Evolutionary conservation across 1,140 invertebrate genomes (phyloP).

Genomic region (Cydia strobilella): DNA sequence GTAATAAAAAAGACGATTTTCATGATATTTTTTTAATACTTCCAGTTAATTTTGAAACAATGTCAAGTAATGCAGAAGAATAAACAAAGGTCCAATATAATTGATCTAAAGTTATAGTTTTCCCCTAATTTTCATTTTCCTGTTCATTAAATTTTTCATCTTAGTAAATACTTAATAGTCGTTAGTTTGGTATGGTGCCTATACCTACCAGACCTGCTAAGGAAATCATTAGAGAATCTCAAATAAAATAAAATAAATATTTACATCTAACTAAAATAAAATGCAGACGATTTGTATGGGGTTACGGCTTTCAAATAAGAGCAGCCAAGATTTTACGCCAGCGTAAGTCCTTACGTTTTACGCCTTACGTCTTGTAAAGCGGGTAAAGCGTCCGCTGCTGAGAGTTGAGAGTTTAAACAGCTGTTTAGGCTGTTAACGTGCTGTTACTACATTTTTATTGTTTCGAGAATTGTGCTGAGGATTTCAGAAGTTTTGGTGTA

Average conservation of each 20-base stretch:
- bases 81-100: no score
- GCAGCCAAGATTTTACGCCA: constrained; percentile 66
- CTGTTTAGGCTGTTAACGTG: not conserved
- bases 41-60: no score
- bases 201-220: no score
- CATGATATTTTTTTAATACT: no score
- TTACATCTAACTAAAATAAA: not conserved
- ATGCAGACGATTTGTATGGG: not conserved
- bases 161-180: no score
- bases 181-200: no score
- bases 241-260: no score
- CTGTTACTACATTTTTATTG: constrained; percentile 9
- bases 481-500: not conserved
- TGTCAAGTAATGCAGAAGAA: no score
- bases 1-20: no score
- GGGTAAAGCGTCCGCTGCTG: constrained; percentile 35
- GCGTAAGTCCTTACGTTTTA: constrained; percentile 37
- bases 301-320: not conserved
- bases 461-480: not conserved
- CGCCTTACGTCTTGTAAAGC: constrained; percentile 35
- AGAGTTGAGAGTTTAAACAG: constrained; percentile 35
- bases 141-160: no score
- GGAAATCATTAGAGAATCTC: not conserved
- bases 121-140: no score
- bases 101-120: no score